These are phyloP conservation scores for Sakesphorus luctuosus DNA, from an alignment of 2,113 vertebrate genomes.

Conservation along the genomic window DNA sequence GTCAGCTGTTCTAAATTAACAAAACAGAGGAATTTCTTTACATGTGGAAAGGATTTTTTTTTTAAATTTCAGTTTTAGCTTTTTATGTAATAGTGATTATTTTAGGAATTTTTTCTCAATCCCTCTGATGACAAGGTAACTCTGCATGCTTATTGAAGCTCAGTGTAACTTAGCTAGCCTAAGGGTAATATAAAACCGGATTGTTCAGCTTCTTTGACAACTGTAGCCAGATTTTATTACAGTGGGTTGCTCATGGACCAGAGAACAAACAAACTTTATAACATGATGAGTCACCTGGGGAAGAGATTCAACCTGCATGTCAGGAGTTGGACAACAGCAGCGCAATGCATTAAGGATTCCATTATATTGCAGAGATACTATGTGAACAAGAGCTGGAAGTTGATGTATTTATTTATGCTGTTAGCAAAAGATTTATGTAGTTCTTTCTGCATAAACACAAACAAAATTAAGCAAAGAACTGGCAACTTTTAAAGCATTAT, in stretches of 20 bases:
- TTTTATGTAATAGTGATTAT: not conserved
- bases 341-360: not conserved
- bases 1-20: not conserved
- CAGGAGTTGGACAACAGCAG: not conserved
- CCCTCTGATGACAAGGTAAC: not conserved
- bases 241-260: not conserved
- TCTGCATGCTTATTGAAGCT: not conserved
- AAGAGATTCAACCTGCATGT: not conserved
- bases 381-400: not conserved
- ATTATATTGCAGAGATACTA: not conserved
- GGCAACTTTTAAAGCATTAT: not conserved
- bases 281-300: not conserved
- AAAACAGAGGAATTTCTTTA: not conserved
- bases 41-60: not conserved
- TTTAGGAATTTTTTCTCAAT: not conserved
- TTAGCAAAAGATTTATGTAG: not conserved
- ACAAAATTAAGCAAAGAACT: not conserved
- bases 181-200: not conserved
- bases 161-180: not conserved
- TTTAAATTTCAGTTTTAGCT: not conserved
- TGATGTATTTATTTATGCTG: not conserved
- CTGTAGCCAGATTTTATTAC: not conserved
- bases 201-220: not conserved
- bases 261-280: conserved; percentile 24
- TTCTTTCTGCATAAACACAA: not conserved